These are phyloP conservation scores for Schizothorax lantsangensis DNA, from an alignment of 2,797 vertebrate genomes.

Conservation along the genomic window DNA sequence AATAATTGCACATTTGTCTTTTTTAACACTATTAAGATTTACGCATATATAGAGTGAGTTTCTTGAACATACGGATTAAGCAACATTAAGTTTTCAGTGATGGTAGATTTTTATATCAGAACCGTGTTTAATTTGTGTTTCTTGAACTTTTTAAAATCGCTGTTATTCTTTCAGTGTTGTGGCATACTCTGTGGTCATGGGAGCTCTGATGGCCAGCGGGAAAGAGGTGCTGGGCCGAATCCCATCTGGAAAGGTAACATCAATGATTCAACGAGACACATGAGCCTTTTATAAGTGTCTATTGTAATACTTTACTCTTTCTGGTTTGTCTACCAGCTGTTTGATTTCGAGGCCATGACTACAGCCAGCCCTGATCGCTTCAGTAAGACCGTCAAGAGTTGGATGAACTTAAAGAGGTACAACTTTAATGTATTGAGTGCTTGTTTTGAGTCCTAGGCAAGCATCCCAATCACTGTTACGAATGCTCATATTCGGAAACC, in stretches of 20 bases:
- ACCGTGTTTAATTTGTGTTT: background rate
- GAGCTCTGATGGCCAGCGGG: conserved; percentile 95
- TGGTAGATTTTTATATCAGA: background rate
- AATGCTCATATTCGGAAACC: background rate
- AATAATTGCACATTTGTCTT: too few species aligned
- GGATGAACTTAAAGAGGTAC: conserved; percentile 96
- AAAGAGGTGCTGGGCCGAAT: conserved; percentile 94
- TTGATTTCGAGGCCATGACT: conserved; percentile 99
- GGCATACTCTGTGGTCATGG: conserved; percentile 96
- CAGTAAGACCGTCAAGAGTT: conserved; percentile 90
- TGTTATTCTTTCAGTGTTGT: conserved; percentile 82
- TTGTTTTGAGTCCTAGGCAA: background rate
- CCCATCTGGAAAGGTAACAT: conserved; percentile 91
- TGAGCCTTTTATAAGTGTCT: background rate
- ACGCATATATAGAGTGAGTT: too few species aligned
- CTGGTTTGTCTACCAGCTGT: conserved; percentile 79
- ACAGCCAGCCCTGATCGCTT: conserved; percentile 91
- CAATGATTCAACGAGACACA: background rate
- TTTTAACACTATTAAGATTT: too few species aligned
- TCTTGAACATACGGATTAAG: background rate
- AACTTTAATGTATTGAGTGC: background rate
- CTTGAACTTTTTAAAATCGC: background rate
- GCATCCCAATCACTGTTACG: background rate
- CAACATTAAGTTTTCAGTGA: background rate
- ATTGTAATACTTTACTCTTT: background rate